phyloP scores from a whole-genome alignment of 2,888 invertebrate species.

The Latrodectus elegans region DNA sequence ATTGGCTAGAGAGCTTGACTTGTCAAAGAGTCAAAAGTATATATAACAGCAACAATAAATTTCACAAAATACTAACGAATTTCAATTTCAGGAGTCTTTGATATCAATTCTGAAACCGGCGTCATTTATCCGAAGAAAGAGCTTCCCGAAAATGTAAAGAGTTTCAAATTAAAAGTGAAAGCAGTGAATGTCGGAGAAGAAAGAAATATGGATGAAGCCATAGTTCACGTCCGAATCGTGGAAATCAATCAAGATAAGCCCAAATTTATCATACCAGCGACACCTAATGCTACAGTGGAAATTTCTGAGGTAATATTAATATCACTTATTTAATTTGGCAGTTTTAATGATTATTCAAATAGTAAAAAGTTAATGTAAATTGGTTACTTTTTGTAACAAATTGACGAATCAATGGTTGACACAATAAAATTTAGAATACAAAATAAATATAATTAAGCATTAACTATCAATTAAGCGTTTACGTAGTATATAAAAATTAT shows the following conservation, averaged over 20 bases:
- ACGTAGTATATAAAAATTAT: too few species aligned
- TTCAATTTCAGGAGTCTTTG: conserved; percentile 80
- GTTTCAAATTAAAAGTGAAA: conserved; percentile 81
- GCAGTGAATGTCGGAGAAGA: conserved; percentile 85
- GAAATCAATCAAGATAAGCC: conserved; percentile 81
- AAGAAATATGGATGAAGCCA: conserved; percentile 76
- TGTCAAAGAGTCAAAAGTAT: too few species aligned
- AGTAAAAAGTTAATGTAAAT: too few species aligned
- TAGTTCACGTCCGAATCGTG: conserved; percentile 80
- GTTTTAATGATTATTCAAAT: too few species aligned
- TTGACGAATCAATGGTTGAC: too few species aligned
- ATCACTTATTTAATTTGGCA: neutral
- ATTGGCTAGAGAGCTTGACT: too few species aligned
- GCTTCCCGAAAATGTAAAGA: conserved; percentile 76
- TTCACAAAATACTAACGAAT: too few species aligned
- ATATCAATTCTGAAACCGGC: conserved; percentile 84
- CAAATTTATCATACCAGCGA: conserved; percentile 84
- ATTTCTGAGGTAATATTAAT: conserved; percentile 83
- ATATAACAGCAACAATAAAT: too few species aligned
- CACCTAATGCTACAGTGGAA: conserved; percentile 84
- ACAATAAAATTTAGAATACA: too few species aligned
- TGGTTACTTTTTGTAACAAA: too few species aligned
- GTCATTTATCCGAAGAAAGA: conserved; percentile 86
- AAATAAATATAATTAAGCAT: too few species aligned
- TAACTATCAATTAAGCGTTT: too few species aligned